These are phyloP conservation scores for Tachina lurida DNA, from an alignment of 2,888 invertebrate genomes.

Conservation along the genomic window DNA sequence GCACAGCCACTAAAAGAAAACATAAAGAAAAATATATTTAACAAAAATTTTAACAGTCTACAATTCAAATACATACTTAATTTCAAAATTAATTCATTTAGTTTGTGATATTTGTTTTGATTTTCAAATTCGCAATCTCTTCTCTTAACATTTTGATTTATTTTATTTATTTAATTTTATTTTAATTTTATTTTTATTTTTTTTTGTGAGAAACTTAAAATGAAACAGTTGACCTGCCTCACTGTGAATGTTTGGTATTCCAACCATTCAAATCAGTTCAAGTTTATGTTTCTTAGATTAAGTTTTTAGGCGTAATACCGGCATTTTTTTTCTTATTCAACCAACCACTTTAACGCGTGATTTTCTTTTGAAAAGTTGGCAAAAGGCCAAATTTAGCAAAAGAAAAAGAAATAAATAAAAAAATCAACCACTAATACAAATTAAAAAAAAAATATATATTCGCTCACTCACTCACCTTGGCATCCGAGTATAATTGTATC, in stretches of 20 bases:
- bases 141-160: slow-evolving; percentile 33
- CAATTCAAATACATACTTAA: slow-evolving; percentile 8
- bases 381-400: slow-evolving; percentile 56
- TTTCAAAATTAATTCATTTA: slow-evolving; percentile 7
- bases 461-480: slow-evolving; percentile 85
- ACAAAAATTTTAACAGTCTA: background rate
- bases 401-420: slow-evolving; percentile 58
- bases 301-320: slow-evolving; percentile 51
- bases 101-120: slow-evolving; percentile 74
- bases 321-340: slow-evolving; percentile 36
- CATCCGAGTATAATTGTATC: slow-evolving; percentile 89
- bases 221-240: slow-evolving; percentile 79
- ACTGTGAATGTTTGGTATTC: slow-evolving; percentile 75
- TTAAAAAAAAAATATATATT: slow-evolving; percentile 47
- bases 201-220: slow-evolving; percentile 23
- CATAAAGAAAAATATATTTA: background rate
- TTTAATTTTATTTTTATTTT: background rate
- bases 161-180: background rate
- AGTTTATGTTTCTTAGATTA: slow-evolving; percentile 75
- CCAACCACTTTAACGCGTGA: slow-evolving; percentile 38
- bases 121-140: slow-evolving; percentile 72
- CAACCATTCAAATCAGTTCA: slow-evolving; percentile 78
- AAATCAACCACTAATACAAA: slow-evolving; percentile 30
- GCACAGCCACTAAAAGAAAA: slow-evolving; percentile 86
- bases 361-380: slow-evolving; percentile 68